Evolutionary conservation across 2,113 vertebrate species (phyloP).

Genomic region (Channa argus): DNA sequence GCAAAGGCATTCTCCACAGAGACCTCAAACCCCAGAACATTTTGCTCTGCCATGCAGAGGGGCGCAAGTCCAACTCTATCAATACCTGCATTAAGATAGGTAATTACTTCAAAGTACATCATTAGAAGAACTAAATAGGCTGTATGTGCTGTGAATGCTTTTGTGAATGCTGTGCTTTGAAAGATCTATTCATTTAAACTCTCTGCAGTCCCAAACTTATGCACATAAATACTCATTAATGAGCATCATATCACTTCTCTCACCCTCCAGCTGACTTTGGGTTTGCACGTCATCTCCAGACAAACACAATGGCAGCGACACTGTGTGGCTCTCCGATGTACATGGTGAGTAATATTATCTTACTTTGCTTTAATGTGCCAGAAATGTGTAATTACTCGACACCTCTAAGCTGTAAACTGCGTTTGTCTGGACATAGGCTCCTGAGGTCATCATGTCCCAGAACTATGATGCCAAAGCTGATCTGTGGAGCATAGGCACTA

Average conservation of each 20-base stretch:
- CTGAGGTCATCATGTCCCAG: constrained; percentile 98
- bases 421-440: constrained; percentile 85
- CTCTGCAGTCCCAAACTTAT: no score
- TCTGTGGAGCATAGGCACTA: constrained; percentile 98
- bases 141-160: background rate
- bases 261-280: constrained; percentile 91
- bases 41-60: constrained; percentile 88
- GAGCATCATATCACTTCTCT: constrained; percentile 19
- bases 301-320: constrained; percentile 95
- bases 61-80: constrained; percentile 88
- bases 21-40: constrained; percentile 98
- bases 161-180: background rate
- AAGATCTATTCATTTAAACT: background rate
- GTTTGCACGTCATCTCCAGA: constrained; percentile 95
- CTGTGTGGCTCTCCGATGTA: constrained; percentile 98
- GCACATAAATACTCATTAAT: background rate
- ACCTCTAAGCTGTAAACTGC: constrained; percentile 24
- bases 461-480: constrained; percentile 97
- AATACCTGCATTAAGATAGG: constrained; percentile 95
- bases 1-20: constrained; percentile 94
- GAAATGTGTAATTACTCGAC: background rate
- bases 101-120: constrained; percentile 22
- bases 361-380: background rate
- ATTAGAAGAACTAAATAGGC: background rate
- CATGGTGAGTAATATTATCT: constrained; percentile 86